phyloP scores from a whole-genome alignment of 2,797 vertebrate genomes.

The Takifugu ocellatus region DNA sequence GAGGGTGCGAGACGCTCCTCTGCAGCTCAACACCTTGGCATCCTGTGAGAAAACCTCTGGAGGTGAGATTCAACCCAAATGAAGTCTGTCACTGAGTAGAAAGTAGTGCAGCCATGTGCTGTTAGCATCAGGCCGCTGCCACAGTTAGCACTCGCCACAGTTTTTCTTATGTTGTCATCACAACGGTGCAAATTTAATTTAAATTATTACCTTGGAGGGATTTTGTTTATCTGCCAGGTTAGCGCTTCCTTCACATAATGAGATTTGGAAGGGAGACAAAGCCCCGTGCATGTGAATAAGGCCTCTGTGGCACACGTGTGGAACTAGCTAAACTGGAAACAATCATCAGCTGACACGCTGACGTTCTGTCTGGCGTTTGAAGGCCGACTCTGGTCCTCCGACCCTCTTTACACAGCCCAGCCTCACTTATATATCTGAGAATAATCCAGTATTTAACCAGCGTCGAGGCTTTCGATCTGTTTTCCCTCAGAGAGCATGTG shows the following conservation, averaged over 20 bases:
- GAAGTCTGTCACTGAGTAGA: constrained; percentile 16
- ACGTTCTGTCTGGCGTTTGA: not conserved
- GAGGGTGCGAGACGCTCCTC: constrained; percentile 19
- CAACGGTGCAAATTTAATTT: no score
- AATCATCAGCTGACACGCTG: not conserved
- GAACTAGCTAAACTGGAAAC: not conserved
- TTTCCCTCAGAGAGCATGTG: constrained; percentile 43
- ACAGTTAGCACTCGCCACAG: not conserved
- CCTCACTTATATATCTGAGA: constrained; percentile 13
- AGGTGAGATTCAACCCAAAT: constrained; percentile 3
- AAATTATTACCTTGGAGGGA: no score
- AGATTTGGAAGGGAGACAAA: no score
- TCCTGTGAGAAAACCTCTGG: constrained; percentile 18
- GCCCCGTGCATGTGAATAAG: no score
- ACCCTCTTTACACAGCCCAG: constrained; percentile 14
- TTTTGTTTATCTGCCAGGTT: no score
- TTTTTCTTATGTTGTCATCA: not conserved
- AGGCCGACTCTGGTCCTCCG: not conserved
- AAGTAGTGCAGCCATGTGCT: constrained; percentile 4
- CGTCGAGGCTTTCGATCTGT: constrained; percentile 21
- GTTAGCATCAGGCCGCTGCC: constrained; percentile 13
- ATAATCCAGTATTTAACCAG: constrained; percentile 26
- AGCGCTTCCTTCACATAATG: no score
- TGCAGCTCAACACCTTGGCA: constrained; percentile 18
- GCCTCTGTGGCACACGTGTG: no score